A percentile compares a stretch with the other conserved stretches of the same genome.
Evolutionary conservation across 2,888 invertebrate genomes (phyloP).

Genomic region (Unio pictorum): DNA sequence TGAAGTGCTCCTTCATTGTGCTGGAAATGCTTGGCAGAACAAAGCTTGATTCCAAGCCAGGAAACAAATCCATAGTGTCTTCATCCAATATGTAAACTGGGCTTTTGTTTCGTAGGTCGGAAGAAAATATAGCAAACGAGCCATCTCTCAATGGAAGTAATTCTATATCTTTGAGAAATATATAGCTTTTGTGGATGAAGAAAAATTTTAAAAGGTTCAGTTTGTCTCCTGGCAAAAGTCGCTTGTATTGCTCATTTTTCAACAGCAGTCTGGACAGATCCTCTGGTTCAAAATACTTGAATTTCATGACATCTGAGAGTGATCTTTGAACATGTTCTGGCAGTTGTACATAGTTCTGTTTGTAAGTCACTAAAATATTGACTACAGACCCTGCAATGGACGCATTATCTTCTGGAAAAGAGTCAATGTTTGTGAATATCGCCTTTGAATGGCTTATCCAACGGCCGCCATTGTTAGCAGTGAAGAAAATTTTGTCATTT

Average conservation of each 20-base stretch:
- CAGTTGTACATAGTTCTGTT: no score
- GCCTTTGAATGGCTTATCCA: constrained; percentile 22
- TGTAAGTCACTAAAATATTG: no score
- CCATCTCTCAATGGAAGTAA: constrained; percentile 21
- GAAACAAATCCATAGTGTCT: constrained; percentile 18
- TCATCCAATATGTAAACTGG: constrained; percentile 11
- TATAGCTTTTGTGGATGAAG: neutral
- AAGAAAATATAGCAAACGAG: constrained; percentile 10
- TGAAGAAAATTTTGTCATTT: constrained; percentile 10
- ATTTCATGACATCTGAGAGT: no score
- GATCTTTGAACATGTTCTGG: no score
- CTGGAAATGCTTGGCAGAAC: neutral
- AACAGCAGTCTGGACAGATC: constrained; percentile 5
- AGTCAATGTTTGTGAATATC: constrained; percentile 5
- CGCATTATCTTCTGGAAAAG: neutral
- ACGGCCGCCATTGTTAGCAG: constrained; percentile 16
- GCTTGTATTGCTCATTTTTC: neutral
- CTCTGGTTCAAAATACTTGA: constrained; percentile 5
- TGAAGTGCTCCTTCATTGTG: no score
- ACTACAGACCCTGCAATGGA: no score
- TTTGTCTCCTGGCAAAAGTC: constrained; percentile 5
- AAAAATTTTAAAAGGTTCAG: constrained; percentile 9
- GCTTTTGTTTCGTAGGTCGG: neutral
- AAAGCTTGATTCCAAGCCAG: constrained; percentile 17
- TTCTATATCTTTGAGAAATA: constrained; percentile 8